Conservation (phyloP, 2,888 invertebrate genomes). For the Adelphocoris suturalis region DNA sequence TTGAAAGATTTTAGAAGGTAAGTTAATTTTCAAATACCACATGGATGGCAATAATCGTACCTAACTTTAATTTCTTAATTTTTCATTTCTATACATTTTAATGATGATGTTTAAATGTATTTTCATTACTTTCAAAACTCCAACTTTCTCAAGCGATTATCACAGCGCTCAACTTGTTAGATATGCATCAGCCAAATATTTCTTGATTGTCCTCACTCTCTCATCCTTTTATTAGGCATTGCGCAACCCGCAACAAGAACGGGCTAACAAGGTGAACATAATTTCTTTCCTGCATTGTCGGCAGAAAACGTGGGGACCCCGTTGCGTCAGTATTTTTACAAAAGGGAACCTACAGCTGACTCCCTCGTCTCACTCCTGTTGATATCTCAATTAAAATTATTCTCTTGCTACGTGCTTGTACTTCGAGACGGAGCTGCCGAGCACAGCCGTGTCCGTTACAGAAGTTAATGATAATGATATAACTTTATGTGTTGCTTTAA, state of each 20-base stretch:
- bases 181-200: too few species aligned
- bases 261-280: neutral
- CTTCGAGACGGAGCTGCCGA: neutral
- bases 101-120: too few species aligned
- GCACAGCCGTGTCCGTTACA: neutral
- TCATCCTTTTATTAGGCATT: too few species aligned
- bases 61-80: too few species aligned
- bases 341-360: neutral
- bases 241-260: neutral
- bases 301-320: conserved; percentile 13
- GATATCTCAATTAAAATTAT: conserved; percentile 17
- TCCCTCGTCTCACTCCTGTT: neutral
- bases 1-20: too few species aligned
- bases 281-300: neutral
- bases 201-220: too few species aligned
- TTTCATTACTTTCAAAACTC: too few species aligned
- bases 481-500: neutral
- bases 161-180: too few species aligned
- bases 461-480: conserved; percentile 3
- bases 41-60: too few species aligned
- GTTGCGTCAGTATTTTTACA: conserved; percentile 12
- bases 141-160: too few species aligned
- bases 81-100: too few species aligned
- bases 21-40: too few species aligned
- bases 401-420: conserved; percentile 25